Conservation (phyloP, 2,113 vertebrate genomes). For the Tachycineta bicolor region DNA sequence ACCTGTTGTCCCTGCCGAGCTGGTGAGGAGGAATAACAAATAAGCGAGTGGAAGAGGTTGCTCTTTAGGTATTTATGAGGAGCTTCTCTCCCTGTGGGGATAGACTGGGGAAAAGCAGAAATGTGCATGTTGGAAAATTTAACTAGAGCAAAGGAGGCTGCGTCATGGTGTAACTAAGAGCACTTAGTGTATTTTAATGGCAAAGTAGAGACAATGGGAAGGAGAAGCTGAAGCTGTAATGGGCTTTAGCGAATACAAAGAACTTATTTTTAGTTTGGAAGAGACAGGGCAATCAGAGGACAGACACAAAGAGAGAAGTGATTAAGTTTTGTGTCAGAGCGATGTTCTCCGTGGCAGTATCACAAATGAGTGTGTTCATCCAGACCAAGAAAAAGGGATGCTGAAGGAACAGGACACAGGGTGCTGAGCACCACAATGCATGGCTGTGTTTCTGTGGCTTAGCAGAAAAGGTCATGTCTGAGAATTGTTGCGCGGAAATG, state of each 20-base stretch:
- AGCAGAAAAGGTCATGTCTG: constrained; percentile 34
- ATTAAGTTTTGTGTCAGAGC: neutral
- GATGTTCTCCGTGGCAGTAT: neutral
- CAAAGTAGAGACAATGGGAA: neutral
- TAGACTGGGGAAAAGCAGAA: constrained; percentile 45
- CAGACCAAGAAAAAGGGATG: neutral
- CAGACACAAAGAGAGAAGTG: neutral
- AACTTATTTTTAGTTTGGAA: constrained; percentile 25
- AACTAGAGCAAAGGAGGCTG: constrained; percentile 34
- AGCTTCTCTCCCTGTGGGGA: constrained; percentile 63
- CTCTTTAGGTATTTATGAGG: constrained; percentile 70
- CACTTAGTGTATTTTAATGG: constrained; percentile 9
- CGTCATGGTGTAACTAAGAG: constrained; percentile 4
- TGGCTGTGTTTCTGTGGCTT: neutral
- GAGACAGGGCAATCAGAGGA: neutral
- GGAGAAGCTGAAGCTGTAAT: neutral
- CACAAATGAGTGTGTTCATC: neutral
- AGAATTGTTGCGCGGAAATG: neutral
- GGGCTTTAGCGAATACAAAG: neutral
- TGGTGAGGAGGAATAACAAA: constrained; percentile 66
- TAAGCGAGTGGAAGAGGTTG: constrained; percentile 49
- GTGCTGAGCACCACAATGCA: neutral
- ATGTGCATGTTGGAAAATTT: constrained; percentile 31
- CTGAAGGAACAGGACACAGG: neutral
- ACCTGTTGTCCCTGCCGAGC: constrained; percentile 60